Evolutionary conservation across 2,797 vertebrate species (phyloP).

Genomic region (Tamandua tetradactyla): DNA sequence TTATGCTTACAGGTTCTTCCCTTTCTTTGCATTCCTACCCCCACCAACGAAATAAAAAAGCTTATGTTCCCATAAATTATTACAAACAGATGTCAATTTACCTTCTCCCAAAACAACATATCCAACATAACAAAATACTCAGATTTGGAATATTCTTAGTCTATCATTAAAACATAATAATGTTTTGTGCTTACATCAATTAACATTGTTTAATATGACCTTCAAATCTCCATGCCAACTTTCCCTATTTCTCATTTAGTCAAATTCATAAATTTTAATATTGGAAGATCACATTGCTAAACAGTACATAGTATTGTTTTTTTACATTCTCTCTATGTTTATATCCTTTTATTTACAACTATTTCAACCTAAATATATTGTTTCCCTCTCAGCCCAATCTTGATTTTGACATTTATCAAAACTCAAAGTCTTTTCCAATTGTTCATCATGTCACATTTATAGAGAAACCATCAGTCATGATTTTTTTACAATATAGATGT

Average conservation of each 20-base stretch:
- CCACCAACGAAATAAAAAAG: neutral
- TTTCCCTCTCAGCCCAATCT: neutral
- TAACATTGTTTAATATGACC: neutral
- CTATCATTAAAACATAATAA: neutral
- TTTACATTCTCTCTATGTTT: neutral
- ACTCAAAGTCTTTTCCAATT: neutral
- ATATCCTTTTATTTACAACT: neutral
- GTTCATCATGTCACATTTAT: neutral
- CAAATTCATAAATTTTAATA: neutral
- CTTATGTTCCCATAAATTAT: neutral
- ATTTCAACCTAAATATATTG: neutral
- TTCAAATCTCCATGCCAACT: neutral
- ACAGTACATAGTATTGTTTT: neutral
- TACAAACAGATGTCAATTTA: neutral
- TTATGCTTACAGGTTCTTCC: neutral
- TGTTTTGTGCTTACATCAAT: neutral
- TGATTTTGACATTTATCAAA: neutral
- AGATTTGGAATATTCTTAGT: neutral
- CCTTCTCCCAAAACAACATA: neutral
- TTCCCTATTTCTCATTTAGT: neutral
- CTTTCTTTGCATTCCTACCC: conserved; percentile 2
- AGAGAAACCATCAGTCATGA: neutral
- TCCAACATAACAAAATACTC: neutral
- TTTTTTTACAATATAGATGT: neutral
- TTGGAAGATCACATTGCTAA: neutral